Evolutionary conservation across 2,888 invertebrate species (phyloP).

Genomic region (Prosapia bicincta): DNA sequence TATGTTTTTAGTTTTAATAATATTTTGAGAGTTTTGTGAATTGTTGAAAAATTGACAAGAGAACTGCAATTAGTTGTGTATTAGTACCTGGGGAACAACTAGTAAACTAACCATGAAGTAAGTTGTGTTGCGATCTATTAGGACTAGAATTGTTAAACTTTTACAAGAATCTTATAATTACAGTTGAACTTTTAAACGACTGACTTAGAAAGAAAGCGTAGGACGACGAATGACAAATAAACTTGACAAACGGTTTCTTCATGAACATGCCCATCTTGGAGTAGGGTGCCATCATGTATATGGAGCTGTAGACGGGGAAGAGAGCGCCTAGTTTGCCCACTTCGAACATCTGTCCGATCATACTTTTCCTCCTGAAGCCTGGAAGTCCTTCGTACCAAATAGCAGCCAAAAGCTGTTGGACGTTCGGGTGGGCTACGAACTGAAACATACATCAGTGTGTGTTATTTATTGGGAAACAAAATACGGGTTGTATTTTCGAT

Average conservation of each 20-base stretch:
- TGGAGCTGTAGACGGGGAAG: constrained; percentile 90
- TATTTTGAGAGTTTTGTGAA: no score
- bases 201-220: constrained; percentile 94
- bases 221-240: constrained; percentile 94
- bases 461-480: constrained; percentile 10
- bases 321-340: constrained; percentile 82
- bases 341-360: constrained; percentile 81
- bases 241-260: constrained; percentile 98
- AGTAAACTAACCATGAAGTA: no score
- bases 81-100: no score
- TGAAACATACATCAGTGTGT: no score
- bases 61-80: no score
- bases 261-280: constrained; percentile 85
- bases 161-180: no score
- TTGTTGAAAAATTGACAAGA: no score
- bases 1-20: no score
- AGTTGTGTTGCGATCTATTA: no score
- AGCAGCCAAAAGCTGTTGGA: constrained; percentile 91
- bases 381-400: constrained; percentile 99
- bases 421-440: constrained; percentile 98
- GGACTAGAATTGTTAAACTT: no score
- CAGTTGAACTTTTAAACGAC: no score
- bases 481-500: no score
- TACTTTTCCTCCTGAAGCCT: constrained; percentile 89
- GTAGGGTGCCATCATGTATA: constrained; percentile 89